These are phyloP conservation scores for Thunnus maccoyii DNA, from an alignment of 2,113 vertebrate genomes.

Conservation along the genomic window DNA sequence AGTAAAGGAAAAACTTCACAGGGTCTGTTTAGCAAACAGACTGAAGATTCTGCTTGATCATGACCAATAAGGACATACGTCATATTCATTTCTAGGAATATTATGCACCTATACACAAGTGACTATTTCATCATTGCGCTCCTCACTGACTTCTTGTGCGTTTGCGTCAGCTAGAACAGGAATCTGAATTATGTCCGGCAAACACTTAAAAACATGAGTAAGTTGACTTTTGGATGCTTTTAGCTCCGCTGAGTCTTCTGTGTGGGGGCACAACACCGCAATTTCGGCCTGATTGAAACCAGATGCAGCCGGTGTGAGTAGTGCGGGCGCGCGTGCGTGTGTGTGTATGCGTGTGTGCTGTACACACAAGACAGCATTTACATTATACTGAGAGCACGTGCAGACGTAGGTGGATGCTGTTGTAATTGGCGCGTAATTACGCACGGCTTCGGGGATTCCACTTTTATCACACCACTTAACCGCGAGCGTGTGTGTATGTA, in stretches of 20 bases:
- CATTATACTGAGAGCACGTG: conserved; percentile 27
- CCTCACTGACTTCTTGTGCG: neutral
- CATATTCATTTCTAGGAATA: no score
- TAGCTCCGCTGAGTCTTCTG: neutral
- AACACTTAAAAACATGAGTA: neutral
- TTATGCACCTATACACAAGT: no score
- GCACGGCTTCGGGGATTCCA: conserved; percentile 51
- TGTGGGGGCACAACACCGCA: neutral
- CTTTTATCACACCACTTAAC: neutral
- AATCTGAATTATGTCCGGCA: neutral
- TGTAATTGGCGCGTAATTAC: conserved; percentile 68
- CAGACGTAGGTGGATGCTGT: neutral
- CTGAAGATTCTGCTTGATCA: no score
- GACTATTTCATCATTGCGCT: no score
- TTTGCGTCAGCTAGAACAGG: neutral
- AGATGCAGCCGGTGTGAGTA: conserved; percentile 2
- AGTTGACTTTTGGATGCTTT: neutral
- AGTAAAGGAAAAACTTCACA: no score
- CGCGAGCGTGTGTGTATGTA: no score
- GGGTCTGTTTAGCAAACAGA: no score
- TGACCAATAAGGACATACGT: no score
- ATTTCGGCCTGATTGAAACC: conserved; percentile 6
- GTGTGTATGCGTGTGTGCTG: neutral
- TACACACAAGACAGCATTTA: neutral
- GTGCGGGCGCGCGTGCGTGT: neutral